Conservation (phyloP, 2,113 vertebrate species). For the Alouatta palliata region DNA sequence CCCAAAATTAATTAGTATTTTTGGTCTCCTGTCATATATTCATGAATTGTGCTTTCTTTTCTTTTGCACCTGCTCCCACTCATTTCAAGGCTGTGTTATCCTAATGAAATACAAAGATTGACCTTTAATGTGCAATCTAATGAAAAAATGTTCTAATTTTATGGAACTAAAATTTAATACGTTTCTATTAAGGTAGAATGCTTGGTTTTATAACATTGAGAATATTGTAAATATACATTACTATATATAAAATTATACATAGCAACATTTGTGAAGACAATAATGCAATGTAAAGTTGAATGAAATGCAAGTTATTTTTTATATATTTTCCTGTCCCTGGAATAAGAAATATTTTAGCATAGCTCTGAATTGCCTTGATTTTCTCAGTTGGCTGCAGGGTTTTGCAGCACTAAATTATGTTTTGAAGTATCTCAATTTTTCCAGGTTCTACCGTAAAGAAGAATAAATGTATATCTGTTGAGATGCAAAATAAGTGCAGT, state of each 20-base stretch:
- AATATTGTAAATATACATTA: background rate
- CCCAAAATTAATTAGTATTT: slow-evolving; percentile 63
- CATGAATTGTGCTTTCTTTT: slow-evolving; percentile 34
- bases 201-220: background rate
- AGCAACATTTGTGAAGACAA: background rate
- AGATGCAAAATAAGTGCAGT: background rate
- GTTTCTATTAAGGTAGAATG: background rate
- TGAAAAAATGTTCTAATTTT: background rate
- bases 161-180: background rate
- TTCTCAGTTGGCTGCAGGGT: background rate
- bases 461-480: background rate
- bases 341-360: background rate
- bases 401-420: background rate
- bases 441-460: background rate
- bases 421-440: background rate
- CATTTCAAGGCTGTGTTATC: background rate
- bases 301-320: background rate
- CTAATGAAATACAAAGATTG: background rate
- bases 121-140: background rate
- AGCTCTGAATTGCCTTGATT: background rate
- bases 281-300: background rate
- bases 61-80: background rate
- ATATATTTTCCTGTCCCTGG: background rate
- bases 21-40: slow-evolving; percentile 44
- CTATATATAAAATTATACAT: background rate